A percentile compares a stretch with the other conserved stretches of the same genome.
These are phyloP conservation scores for Ricordea florida DNA, from an alignment of 92 coral and sea anemone genomes.

Conservation along the genomic window DNA sequence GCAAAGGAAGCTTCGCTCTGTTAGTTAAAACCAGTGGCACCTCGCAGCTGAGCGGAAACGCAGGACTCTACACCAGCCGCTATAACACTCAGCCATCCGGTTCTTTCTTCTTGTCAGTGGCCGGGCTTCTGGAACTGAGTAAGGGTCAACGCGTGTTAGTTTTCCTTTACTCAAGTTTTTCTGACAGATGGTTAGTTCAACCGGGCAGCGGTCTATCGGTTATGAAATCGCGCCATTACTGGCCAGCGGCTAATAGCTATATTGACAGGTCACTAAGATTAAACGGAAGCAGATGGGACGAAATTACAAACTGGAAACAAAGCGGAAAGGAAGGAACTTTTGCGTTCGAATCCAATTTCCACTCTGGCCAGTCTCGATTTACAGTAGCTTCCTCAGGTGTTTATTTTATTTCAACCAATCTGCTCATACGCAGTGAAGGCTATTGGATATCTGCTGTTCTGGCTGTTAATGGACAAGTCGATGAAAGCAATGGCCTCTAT, in stretches of 20 bases:
- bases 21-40: conserved; percentile 55
- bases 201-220: conserved; percentile 50
- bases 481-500: conserved; percentile 31
- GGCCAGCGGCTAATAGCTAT: conserved; percentile 69
- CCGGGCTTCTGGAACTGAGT: conserved; percentile 62
- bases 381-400: conserved; percentile 39
- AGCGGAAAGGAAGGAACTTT: conserved; percentile 43
- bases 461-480: conserved; percentile 27
- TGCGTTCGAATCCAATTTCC: conserved; percentile 24
- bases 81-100: conserved; percentile 27
- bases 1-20: conserved; percentile 36
- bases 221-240: conserved; percentile 41
- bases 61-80: conserved; percentile 46
- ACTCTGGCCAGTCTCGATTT: conserved; percentile 8
- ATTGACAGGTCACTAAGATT: not conserved
- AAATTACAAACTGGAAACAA: conserved; percentile 42
- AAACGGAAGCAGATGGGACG: conserved; percentile 21
- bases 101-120: conserved; percentile 18
- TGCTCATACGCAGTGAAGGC: conserved; percentile 15
- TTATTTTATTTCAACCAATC: conserved; percentile 52
- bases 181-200: conserved; percentile 30
- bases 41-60: conserved; percentile 51
- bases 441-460: conserved; percentile 26
- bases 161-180: conserved; percentile 28
- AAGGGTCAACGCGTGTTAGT: conserved; percentile 37